Base-by-base conservation (phyloP, 2,113 vertebrate species). In the Pedetes capensis region DNA sequence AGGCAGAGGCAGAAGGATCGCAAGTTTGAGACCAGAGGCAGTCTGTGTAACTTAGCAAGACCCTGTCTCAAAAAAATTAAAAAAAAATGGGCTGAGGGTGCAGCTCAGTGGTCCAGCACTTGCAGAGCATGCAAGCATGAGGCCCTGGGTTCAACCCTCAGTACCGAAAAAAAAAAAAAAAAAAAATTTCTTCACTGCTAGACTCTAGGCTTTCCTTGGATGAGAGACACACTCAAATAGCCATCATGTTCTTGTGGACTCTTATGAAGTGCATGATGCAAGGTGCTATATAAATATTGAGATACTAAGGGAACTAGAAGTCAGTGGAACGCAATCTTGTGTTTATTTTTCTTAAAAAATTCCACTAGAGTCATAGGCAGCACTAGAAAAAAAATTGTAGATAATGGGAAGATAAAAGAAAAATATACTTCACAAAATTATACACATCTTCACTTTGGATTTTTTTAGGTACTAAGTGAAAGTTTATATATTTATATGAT, bases 401-500 rank as follows among this genome's bases (percentile, higher is more conserved):
- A 59, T 89, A 49, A 8, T 78, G 4, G 71, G 49, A 83, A 96
- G 72, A 87, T 71, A 76, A 80, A 89, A 89, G 10, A 14, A 47
- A 18, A 71, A 81, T 71, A 69, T 63, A 64, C 12, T 8, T 81
- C 82, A 96, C 23, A 93, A 87, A 89, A 89, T 87, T 79, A 87
- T 1, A 42, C 32, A 81, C 14, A 59, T 89, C 80, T 93, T 94
- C 76, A 27, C 84, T 89, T 94, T 89, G 66, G 63, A 93, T 29
- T 61, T 94, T 89, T 94, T 72, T 39, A 95, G 95, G 63, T 90
- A 63, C 27, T 37, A 78, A 93, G 63, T 68, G 66, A 96, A 87
- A 88, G 80, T 92, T 93, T 93, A 74, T 89, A 42, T 84, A 91
- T 91, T 89, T 95, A 22, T 78, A 89, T 44, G 59, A 84, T 97